Conservation (phyloP, 1,140 invertebrate genomes). For the Eufriesea mexicana region DNA sequence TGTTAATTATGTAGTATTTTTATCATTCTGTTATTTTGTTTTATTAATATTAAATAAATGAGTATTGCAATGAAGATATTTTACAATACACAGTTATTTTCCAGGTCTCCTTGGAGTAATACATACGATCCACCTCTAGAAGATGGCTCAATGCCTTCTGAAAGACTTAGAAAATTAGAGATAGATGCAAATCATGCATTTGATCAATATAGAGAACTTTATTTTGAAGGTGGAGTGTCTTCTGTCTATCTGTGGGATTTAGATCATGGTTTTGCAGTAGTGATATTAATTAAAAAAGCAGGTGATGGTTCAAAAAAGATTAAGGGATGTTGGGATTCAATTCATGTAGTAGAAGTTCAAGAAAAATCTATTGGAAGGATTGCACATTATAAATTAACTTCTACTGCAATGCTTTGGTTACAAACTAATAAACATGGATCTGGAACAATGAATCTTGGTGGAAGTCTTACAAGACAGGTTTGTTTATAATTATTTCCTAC, state of each 20-base stretch:
- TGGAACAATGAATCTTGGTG: conserved; percentile 99
- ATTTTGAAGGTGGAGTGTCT: conserved; percentile 99
- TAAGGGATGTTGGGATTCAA: conserved; percentile 99
- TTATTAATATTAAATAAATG: neutral
- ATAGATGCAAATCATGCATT: conserved; percentile 99
- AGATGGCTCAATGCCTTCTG: conserved; percentile 99
- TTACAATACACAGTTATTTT: neutral
- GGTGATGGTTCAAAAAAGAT: conserved; percentile 98
- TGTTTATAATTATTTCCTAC: conserved; percentile 1
- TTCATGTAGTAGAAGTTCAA: conserved; percentile 99
- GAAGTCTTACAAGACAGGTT: conserved; percentile 98
- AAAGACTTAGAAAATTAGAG: conserved; percentile 96
- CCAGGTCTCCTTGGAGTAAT: conserved; percentile 99
- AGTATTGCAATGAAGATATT: neutral
- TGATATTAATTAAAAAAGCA: conserved; percentile 99
- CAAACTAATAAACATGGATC: conserved; percentile 98
- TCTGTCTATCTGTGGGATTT: conserved; percentile 99
- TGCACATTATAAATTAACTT: conserved; percentile 99
- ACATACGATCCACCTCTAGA: conserved; percentile 98
- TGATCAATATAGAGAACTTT: conserved; percentile 99
- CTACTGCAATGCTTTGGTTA: conserved; percentile 99
- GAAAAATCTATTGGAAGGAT: conserved; percentile 96
- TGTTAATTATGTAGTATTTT: neutral
- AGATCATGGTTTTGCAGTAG: conserved; percentile 99
- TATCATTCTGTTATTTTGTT: neutral